Evolutionary conservation across 2,113 vertebrate species (phyloP).

Genomic region (Peromyscus maniculatus): DNA sequence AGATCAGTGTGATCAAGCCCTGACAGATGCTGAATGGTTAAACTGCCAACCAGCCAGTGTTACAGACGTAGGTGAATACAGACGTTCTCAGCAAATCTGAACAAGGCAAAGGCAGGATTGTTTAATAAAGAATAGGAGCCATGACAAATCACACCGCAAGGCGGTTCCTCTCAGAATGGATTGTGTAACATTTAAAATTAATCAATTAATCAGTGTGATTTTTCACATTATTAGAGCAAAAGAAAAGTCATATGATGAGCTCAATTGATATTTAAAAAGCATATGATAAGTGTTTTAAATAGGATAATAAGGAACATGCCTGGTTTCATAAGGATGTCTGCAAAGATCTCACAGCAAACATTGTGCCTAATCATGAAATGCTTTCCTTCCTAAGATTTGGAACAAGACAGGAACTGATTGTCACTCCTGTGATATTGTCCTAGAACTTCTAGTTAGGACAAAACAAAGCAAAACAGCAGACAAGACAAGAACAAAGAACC

Average conservation of each 20-base stretch:
- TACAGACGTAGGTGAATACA: neutral
- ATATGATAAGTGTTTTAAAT: neutral
- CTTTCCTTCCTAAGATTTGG: neutral
- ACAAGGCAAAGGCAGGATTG: neutral
- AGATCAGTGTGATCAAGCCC: neutral
- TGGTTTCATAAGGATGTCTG: neutral
- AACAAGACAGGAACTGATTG: neutral
- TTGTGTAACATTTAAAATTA: neutral
- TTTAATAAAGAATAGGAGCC: neutral
- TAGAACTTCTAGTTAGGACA: neutral
- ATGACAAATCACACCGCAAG: neutral
- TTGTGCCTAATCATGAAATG: neutral
- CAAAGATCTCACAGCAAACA: neutral
- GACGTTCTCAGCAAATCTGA: neutral
- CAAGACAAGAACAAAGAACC: neutral
- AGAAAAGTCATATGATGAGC: neutral
- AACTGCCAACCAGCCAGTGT: neutral
- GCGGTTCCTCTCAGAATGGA: neutral
- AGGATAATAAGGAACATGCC: neutral
- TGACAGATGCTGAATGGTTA: neutral
- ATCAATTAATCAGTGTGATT: neutral
- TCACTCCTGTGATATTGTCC: neutral
- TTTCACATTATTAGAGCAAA: neutral
- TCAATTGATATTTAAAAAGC: neutral
- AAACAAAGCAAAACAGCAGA: neutral